Evolutionary conservation across 2,888 invertebrate genomes (phyloP).

Genomic region (Mythimna vitellina): DNA sequence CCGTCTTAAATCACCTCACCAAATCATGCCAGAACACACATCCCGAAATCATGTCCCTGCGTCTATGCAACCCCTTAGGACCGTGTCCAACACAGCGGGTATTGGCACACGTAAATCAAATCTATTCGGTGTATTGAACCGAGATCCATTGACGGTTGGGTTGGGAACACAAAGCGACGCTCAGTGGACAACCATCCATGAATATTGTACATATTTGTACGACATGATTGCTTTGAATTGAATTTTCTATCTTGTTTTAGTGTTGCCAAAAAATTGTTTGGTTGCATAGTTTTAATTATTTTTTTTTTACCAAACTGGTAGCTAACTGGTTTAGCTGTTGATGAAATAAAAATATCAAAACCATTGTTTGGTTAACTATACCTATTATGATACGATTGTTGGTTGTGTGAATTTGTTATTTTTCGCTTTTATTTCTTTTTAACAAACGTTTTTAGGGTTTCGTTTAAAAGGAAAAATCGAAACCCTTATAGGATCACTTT

Average conservation of each 20-base stretch:
- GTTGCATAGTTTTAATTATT: constrained; percentile 3
- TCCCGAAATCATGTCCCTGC: constrained; percentile 27
- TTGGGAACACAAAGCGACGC: constrained; percentile 41
- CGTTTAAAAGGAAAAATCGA: too few species aligned
- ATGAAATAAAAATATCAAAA: constrained; percentile 29
- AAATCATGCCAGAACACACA: constrained; percentile 19
- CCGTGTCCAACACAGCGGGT: constrained; percentile 54
- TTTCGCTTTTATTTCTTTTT: background rate
- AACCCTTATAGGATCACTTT: too few species aligned
- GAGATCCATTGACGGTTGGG: constrained; percentile 57
- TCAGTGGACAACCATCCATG: constrained; percentile 42
- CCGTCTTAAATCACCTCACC: background rate
- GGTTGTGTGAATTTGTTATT: background rate
- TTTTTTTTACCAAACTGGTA: constrained; percentile 7
- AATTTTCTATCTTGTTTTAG: constrained; percentile 41
- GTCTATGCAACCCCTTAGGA: constrained; percentile 47
- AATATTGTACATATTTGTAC: constrained; percentile 52
- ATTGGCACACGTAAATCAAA: constrained; percentile 75
- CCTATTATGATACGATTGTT: background rate
- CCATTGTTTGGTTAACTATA: constrained; percentile 21
- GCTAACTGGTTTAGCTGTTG: constrained; percentile 24
- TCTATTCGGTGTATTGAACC: constrained; percentile 69
- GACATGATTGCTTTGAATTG: constrained; percentile 51
- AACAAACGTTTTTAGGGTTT: background rate
- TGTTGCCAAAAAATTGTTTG: constrained; percentile 7